phyloP scores from a whole-genome alignment of 1,140 invertebrate genomes.

The Drosophila repletoides region DNA sequence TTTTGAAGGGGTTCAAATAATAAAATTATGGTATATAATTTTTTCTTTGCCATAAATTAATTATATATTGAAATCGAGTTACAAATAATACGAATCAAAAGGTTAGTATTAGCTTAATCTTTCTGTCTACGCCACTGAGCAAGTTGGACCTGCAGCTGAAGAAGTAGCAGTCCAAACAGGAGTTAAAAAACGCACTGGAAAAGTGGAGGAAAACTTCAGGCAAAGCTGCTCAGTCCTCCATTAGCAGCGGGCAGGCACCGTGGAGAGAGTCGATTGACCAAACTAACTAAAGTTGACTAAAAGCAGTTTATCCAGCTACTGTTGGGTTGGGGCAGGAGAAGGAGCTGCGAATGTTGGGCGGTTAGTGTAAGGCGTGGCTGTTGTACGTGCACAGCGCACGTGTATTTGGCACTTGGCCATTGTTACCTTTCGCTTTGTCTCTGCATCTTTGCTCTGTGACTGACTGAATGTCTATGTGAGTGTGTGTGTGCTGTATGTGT shows the following conservation, averaged over 20 bases:
- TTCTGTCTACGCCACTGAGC: no score
- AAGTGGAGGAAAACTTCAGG: constrained; percentile 45
- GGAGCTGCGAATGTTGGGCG: neutral
- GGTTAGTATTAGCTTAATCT: no score
- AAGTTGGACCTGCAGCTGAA: constrained; percentile 1
- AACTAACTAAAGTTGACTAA: constrained; percentile 80
- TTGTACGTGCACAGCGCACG: constrained; percentile 58
- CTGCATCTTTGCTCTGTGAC: constrained; percentile 50
- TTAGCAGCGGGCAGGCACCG: constrained; percentile 44
- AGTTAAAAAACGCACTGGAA: constrained; percentile 34
- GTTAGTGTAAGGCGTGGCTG: constrained; percentile 3
- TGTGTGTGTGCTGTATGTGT: constrained; percentile 17
- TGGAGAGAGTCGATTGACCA: constrained; percentile 39
- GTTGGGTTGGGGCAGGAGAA: no score
- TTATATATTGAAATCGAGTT: no score
- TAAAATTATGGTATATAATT: no score
- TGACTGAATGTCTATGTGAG: constrained; percentile 2
- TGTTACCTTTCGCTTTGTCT: constrained; percentile 70
- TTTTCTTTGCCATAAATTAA: no score
- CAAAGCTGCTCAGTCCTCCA: constrained; percentile 42
- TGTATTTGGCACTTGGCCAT: constrained; percentile 76
- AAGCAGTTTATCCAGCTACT: constrained; percentile 66
- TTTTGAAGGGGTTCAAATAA: no score
- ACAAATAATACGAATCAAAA: no score
- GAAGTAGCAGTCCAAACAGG: constrained; percentile 3